phyloP scores from a whole-genome alignment of 2,888 invertebrate genomes.

The Sialis fuliginosa region DNA sequence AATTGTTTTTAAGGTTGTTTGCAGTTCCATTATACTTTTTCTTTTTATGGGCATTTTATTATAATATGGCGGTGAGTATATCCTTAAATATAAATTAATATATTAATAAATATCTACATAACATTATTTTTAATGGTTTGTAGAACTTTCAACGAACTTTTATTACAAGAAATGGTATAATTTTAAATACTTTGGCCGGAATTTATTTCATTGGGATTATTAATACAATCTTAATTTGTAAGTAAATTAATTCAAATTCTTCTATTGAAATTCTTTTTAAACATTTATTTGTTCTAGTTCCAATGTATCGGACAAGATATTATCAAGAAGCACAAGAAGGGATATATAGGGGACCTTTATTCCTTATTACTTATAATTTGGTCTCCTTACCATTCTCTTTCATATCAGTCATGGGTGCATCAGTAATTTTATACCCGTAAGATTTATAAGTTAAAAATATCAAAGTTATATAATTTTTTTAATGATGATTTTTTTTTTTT shows the following conservation, averaged over 20 bases:
- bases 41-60: slow-evolving; percentile 63
- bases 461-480: not conserved
- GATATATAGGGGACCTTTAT: slow-evolving; percentile 69
- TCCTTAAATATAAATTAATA: not conserved
- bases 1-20: slow-evolving; percentile 56
- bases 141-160: slow-evolving; percentile 50
- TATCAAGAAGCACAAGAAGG: slow-evolving; percentile 85
- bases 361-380: slow-evolving; percentile 64
- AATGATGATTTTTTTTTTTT: slow-evolving; percentile 10
- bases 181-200: slow-evolving; percentile 49
- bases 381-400: slow-evolving; percentile 70
- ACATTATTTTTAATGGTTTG: slow-evolving; percentile 9
- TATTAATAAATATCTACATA: not conserved
- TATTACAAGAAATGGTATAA: slow-evolving; percentile 48
- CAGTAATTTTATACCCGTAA: slow-evolving; percentile 58
- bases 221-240: slow-evolving; percentile 50
- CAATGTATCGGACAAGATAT: slow-evolving; percentile 74
- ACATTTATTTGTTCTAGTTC: slow-evolving; percentile 33
- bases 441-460: slow-evolving; percentile 15
- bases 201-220: slow-evolving; percentile 51
- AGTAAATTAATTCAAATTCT: slow-evolving; percentile 21
- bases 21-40: slow-evolving; percentile 59
- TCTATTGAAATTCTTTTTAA: not conserved
- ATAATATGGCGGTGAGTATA: slow-evolving; percentile 34
- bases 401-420: slow-evolving; percentile 50